A percentile compares a stretch with the other conserved stretches of the same genome.
Conservation (phyloP, 2,888 invertebrate genomes). For the Slavum lentiscoides region DNA sequence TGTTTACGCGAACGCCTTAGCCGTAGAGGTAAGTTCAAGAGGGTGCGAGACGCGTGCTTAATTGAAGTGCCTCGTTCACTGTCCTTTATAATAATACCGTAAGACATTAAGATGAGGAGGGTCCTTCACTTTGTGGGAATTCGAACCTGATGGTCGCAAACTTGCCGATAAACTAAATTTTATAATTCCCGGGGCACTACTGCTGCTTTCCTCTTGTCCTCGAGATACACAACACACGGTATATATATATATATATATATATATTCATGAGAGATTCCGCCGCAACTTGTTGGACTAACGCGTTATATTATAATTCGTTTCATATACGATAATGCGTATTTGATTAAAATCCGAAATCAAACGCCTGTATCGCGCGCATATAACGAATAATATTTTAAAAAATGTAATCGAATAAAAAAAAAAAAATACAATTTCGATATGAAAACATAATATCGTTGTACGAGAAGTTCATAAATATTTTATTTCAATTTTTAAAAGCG, state of each 20-base stretch:
- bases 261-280: constrained; percentile 28
- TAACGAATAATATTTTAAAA: too few species aligned
- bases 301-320: background rate
- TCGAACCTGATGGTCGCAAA: constrained; percentile 51
- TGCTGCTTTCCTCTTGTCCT: background rate
- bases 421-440: too few species aligned
- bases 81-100: constrained; percentile 49
- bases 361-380: too few species aligned
- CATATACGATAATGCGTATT: too few species aligned
- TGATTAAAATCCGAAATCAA: too few species aligned
- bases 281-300: constrained; percentile 14
- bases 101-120: constrained; percentile 41
- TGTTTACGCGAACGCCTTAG: background rate
- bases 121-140: constrained; percentile 51
- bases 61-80: constrained; percentile 53
- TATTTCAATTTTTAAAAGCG: too few species aligned
- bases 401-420: too few species aligned
- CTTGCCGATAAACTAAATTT: constrained; percentile 53
- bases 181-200: constrained; percentile 42
- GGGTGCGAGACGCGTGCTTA: constrained; percentile 42
- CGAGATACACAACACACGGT: background rate
- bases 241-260: background rate
- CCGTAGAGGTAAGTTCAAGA: constrained; percentile 37
- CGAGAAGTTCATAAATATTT: too few species aligned
- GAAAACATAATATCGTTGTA: too few species aligned